These are phyloP conservation scores for Erithacus rubecula DNA, from an alignment of 2,797 vertebrate genomes.

Conservation along the genomic window DNA sequence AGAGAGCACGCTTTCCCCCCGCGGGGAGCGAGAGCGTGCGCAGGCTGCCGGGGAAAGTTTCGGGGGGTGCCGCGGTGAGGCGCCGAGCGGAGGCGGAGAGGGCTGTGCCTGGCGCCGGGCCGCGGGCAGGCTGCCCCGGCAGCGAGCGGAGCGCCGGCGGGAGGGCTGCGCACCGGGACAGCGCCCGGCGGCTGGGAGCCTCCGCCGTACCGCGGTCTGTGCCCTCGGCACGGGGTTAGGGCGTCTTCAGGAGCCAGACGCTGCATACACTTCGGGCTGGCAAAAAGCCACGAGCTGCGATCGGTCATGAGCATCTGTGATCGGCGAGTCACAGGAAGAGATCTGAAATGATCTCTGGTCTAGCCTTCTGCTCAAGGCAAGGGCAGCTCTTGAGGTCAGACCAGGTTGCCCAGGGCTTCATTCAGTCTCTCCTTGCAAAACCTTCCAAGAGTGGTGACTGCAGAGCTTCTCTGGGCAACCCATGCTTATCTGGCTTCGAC, in stretches of 20 bases:
- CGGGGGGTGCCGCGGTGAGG: background rate
- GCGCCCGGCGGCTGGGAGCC: background rate
- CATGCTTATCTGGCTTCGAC: background rate
- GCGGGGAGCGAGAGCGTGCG: background rate
- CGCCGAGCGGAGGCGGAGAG: background rate
- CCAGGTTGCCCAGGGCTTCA: background rate
- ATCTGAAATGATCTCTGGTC: background rate
- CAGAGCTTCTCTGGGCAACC: background rate
- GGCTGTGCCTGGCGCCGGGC: background rate
- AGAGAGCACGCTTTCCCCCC: background rate
- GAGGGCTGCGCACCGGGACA: rapidly evolving
- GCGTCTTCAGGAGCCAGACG: background rate
- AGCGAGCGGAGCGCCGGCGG: background rate
- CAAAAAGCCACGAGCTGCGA: background rate
- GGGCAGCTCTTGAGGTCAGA: background rate
- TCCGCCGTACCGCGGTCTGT: too few species aligned
- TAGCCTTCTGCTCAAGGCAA: background rate
- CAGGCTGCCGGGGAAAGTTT: constrained; percentile 41
- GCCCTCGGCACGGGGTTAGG: background rate
- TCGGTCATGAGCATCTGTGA: background rate
- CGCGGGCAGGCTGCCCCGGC: background rate
- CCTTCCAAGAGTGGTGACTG: background rate
- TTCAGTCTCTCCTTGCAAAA: background rate
- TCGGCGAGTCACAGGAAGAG: background rate
- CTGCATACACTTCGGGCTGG: background rate